phyloP scores from a whole-genome alignment of 1,140 invertebrate genomes.

The Gonatopus flavifemur region DNA sequence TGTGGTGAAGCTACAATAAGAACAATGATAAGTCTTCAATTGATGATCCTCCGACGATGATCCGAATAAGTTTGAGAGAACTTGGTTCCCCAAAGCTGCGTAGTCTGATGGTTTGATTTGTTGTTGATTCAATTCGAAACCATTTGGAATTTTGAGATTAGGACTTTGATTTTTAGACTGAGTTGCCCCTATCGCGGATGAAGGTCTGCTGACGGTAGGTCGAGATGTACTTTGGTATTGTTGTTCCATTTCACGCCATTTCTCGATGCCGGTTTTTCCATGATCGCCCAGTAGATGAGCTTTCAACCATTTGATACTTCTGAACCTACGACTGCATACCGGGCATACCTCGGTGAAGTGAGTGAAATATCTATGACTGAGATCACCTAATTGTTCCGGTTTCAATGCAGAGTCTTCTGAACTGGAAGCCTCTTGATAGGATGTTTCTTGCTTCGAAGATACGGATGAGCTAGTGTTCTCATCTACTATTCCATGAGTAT shows the following conservation, averaged over 20 bases:
- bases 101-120: constrained; percentile 41
- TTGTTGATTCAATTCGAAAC: constrained; percentile 47
- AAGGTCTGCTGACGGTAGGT: constrained; percentile 5
- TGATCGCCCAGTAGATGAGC: constrained; percentile 88
- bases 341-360: constrained; percentile 81
- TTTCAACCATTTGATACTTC: constrained; percentile 87
- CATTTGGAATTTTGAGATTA: constrained; percentile 66
- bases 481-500: constrained; percentile 92
- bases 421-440: constrained; percentile 26
- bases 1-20: constrained; percentile 86
- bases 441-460: constrained; percentile 20
- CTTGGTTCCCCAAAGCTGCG: constrained; percentile 55
- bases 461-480: constrained; percentile 56
- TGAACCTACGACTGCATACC: constrained; percentile 83
- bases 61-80: constrained; percentile 64
- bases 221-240: constrained; percentile 50
- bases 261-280: constrained; percentile 71
- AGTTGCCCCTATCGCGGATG: constrained; percentile 26
- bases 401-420: constrained; percentile 60
- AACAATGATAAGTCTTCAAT: constrained; percentile 81
- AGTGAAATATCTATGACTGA: constrained; percentile 67
- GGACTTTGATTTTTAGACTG: constrained; percentile 56
- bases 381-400: constrained; percentile 60
- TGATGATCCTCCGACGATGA: constrained; percentile 56
- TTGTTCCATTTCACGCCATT: constrained; percentile 68